Evolutionary conservation across 2,888 invertebrate species (phyloP), one percentile per base, ranked within the genome.

Genomic region (Meiosimyza decipiens): DNA sequence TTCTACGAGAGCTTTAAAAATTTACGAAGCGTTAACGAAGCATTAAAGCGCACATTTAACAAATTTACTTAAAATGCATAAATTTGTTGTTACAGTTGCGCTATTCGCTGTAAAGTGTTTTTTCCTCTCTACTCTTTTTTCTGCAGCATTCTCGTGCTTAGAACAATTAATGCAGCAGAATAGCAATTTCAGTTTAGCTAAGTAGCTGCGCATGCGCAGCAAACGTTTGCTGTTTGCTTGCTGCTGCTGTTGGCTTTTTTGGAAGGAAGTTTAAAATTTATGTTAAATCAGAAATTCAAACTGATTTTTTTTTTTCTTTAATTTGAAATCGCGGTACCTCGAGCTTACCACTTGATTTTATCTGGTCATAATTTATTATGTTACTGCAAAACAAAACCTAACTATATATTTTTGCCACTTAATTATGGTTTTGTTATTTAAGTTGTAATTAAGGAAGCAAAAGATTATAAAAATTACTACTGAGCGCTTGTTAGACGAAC

Each of bases 1-100:
- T 40, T 40, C 40, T 9, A 40, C 40, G 40, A 57, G 67, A 15
- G 15, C 28, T 16, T 7, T 54, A 47, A 52, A 70, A 54, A 62
- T 52, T 63, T 52, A 70, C 70, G 81, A 82, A 83, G 82, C 82
- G 82, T 83, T 80, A 84, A 83, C 84, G 84, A 84, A 82, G 83
- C 84, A 84, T 84, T 84, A 84, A 84, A 84, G 84, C 84, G 84
- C 82, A 80, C 84, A 83, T 84, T 84, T 84, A 84, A 84, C 84
- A 83, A 83, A 83, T 84, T 83, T 84, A 83, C 81, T 82, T 80
- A 81, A 83, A 82, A 83, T 52, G 62, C 47, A 40, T 47, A 62
- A 60, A 60, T 70, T 60, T 62, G 50, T 59, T 67, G 18, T 59
- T 69, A 50, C 15, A 28, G 49, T 47, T 69, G n/a, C 47, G 18